phyloP scores from a whole-genome alignment of 2,888 invertebrate species.

The Crossocerus cetratus region DNA sequence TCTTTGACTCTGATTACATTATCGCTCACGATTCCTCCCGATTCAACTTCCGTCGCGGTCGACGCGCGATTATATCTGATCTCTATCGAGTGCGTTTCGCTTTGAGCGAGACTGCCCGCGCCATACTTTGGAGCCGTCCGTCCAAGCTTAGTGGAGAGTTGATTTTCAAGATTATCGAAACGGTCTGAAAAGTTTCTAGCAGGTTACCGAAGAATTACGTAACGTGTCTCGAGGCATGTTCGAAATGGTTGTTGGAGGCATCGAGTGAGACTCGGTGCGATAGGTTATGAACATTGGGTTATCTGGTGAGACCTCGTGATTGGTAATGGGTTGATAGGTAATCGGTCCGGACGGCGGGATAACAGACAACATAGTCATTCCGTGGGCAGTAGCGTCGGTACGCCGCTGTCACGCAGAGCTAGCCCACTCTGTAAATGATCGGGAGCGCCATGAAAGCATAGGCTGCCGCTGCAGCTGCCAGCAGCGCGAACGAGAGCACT shows the following conservation, averaged over 20 bases:
- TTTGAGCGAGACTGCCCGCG: too few relatives aligned
- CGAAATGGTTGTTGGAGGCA: conserved; percentile 13
- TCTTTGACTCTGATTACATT: not conserved
- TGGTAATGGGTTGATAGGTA: conserved; percentile 65
- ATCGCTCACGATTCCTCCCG: not conserved
- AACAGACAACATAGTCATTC: conserved; percentile 44
- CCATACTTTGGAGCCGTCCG: too few relatives aligned
- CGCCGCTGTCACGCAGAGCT: conserved; percentile 38
- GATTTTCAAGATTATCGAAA: too few relatives aligned
- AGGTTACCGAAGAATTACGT: conserved; percentile 51
- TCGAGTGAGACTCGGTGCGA: conserved; percentile 34
- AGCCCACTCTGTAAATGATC: conserved; percentile 21
- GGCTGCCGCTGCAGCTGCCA: conserved; percentile 18
- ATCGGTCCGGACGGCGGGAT: conserved; percentile 56
- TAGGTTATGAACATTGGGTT: conserved; percentile 65
- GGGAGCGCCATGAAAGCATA: conserved; percentile 25
- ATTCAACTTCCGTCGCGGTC: not conserved
- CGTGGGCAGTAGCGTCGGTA: conserved; percentile 28
- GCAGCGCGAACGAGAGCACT: conserved; percentile 16
- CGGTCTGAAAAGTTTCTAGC: not conserved
- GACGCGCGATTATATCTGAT: not conserved
- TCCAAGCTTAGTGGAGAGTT: too few relatives aligned
- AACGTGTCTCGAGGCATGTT: conserved; percentile 33
- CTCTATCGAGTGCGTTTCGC: not conserved
- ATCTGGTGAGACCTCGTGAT: conserved; percentile 70